Conservation (phyloP, 2,797 vertebrate genomes). For the Ctenopoma kingsleyae region DNA sequence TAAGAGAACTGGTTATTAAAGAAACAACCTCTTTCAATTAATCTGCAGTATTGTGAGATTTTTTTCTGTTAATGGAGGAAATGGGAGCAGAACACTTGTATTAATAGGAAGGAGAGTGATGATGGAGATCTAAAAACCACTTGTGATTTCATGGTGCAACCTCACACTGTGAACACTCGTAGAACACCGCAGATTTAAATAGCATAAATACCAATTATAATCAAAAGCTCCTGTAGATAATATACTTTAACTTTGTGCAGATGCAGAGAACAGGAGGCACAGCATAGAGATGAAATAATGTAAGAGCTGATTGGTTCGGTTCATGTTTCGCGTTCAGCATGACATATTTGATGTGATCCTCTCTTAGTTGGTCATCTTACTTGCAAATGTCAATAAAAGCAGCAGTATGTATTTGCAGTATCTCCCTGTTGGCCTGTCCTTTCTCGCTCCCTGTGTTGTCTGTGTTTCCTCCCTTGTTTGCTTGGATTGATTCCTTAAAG, state of each 20-base stretch:
- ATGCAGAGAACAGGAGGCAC: background rate
- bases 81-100: slow-evolving; percentile 29
- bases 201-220: slow-evolving; percentile 38
- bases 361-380: background rate
- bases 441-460: slow-evolving; percentile 54
- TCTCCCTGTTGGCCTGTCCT: slow-evolving; percentile 18
- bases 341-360: background rate
- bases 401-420: background rate
- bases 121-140: slow-evolving; percentile 41
- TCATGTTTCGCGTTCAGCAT: background rate
- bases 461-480: slow-evolving; percentile 57
- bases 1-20: slow-evolving; percentile 8
- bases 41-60: slow-evolving; percentile 52
- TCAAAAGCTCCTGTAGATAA: slow-evolving; percentile 27
- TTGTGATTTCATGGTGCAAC: slow-evolving; percentile 21
- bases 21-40: slow-evolving; percentile 39
- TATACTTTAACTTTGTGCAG: slow-evolving; percentile 9
- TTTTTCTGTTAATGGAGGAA: slow-evolving; percentile 36
- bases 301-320: background rate
- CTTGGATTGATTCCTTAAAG: slow-evolving; percentile 63
- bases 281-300: background rate
- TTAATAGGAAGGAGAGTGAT: slow-evolving; percentile 25
- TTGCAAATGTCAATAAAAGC: slow-evolving; percentile 14
- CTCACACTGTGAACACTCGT: slow-evolving; percentile 54
- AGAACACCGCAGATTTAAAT: slow-evolving; percentile 20